Percentiles rank a stretch among this genome's conserved stretches.
Conservation (phyloP, 1,140 invertebrate genomes). For the Zaprionus gabonicus region DNA sequence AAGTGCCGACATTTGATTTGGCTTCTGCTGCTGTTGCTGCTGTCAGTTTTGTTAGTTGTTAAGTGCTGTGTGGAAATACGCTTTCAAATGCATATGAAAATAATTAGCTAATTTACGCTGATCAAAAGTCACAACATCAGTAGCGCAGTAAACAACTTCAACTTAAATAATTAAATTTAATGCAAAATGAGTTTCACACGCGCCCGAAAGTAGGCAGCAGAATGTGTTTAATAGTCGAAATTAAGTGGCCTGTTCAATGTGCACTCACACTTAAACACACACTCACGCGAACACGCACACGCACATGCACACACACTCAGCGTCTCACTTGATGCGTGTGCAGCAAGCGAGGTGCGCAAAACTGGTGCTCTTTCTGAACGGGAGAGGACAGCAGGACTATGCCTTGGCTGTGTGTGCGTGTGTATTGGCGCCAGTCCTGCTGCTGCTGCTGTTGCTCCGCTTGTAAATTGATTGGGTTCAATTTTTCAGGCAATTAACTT, state of each 20-base stretch:
- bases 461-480: conserved; percentile 70
- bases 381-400: conserved; percentile 13
- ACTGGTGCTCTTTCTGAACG: too few relatives aligned
- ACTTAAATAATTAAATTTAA: conserved; percentile 1
- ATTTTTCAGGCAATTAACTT: conserved; percentile 80
- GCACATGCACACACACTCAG: not conserved
- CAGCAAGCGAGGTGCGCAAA: conserved; percentile 33
- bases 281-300: conserved; percentile 4
- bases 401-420: conserved; percentile 39
- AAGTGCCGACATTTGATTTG: conserved; percentile 50
- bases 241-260: conserved; percentile 46
- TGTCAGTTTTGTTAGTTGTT: conserved; percentile 26
- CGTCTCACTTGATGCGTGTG: not conserved
- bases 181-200: conserved; percentile 1
- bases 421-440: conserved; percentile 23
- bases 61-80: conserved; percentile 11
- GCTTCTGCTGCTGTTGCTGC: conserved; percentile 1
- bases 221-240: conserved; percentile 60
- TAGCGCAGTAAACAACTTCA: conserved; percentile 6
- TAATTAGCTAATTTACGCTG: conserved; percentile 55
- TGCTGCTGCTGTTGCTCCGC: too few relatives aligned
- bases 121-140: not conserved
- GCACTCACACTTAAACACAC: not conserved
- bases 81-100: conserved; percentile 55
- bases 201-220: conserved; percentile 18